A percentile compares a stretch with the other conserved stretches of the same genome.
These are phyloP conservation scores for Oncopodura yosiiana DNA, from an alignment of 1,140 invertebrate species.

Conservation along the genomic window DNA sequence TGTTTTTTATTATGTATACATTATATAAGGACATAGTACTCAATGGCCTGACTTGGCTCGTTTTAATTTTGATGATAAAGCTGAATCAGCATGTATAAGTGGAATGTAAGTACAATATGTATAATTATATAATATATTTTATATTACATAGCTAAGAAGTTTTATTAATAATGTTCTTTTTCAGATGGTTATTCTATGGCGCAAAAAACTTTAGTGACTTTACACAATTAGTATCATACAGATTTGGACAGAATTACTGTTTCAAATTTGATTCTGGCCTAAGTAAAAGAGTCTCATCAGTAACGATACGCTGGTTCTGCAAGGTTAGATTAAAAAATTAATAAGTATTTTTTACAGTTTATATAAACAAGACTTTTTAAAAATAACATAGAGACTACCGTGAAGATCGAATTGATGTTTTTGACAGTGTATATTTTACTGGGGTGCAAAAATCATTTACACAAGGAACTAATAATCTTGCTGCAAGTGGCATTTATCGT, in stretches of 20 bases:
- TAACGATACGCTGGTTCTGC: not conserved
- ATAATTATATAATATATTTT: not conserved
- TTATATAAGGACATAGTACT: no score
- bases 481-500: not conserved
- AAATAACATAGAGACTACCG: not conserved
- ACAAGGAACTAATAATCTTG: not conserved
- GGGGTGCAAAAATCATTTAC: no score
- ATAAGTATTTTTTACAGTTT: not conserved
- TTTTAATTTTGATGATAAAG: constrained; percentile 5
- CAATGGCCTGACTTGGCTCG: not conserved
- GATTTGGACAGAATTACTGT: not conserved
- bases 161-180: not conserved
- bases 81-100: not conserved
- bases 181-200: not conserved
- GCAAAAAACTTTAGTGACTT: not conserved
- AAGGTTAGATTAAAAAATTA: constrained; percentile 2
- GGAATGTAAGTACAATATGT: constrained; percentile 3
- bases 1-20: no score
- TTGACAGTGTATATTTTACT: not conserved
- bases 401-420: not conserved
- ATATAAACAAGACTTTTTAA: not conserved
- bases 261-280: not conserved
- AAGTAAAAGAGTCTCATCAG: not conserved
- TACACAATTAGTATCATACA: not conserved
- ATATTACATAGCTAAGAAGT: not conserved